A percentile compares a stretch with the other conserved stretches of the same genome.
Evolutionary conservation across 1,140 invertebrate genomes (phyloP).

Genomic region (Formica selysi): DNA sequence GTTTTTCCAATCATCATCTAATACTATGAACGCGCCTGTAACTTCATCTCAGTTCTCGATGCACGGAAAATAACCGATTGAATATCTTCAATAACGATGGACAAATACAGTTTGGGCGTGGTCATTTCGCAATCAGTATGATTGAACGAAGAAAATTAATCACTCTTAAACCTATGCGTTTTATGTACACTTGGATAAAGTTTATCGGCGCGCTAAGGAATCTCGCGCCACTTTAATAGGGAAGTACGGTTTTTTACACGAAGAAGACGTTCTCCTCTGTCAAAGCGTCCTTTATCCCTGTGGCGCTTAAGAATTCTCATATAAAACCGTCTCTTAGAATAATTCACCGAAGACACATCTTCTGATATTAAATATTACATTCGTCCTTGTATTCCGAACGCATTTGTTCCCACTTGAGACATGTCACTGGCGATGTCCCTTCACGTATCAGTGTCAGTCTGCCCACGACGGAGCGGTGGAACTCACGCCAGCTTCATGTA

Average conservation of each 20-base stretch:
- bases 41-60: background rate
- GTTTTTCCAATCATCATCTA: constrained; percentile 11
- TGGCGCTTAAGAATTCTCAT: background rate
- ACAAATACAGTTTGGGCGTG: background rate
- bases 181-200: constrained; percentile 25
- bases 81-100: background rate
- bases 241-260: constrained; percentile 10
- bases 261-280: constrained; percentile 6
- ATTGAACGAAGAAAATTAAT: background rate
- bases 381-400: background rate
- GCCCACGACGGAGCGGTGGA: background rate
- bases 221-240: background rate
- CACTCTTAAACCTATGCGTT: background rate
- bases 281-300: background rate
- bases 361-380: constrained; percentile 7
- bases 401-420: background rate
- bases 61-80: background rate
- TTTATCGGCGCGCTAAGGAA: background rate
- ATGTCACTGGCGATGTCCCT: background rate
- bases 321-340: constrained; percentile 16
- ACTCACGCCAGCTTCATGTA: constrained; percentile 86
- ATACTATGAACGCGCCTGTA: background rate
- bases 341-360: constrained; percentile 12
- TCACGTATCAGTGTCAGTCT: background rate
- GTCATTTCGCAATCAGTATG: background rate